Evolutionary conservation across 2,888 invertebrate genomes (phyloP), one percentile per base, ranked within the genome.

Genomic region (Sarcophaga carnaria): DNA sequence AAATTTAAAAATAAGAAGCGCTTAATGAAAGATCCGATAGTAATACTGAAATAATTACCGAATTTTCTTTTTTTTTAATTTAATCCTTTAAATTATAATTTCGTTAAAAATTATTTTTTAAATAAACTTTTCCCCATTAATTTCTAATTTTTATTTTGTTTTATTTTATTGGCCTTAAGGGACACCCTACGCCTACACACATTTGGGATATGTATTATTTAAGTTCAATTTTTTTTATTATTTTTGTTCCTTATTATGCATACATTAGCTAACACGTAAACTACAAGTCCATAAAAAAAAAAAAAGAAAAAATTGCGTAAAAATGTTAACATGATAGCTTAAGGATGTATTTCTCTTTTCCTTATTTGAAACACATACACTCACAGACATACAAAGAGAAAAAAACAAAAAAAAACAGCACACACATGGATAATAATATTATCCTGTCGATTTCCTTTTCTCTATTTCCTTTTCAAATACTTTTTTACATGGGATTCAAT

Each of bases 251-350:
- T 12, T 54, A 54, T 54, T 54, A 54, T 54, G 54, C 54, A 54
- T 54, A 54, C 17, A 54, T 54, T 54, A 14, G 17, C 54, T 54
- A 37, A 37, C 37, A 10, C 8, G 37, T 37, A 37, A 37, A 37
- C 37, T 37, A 37, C 37, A 37, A 37, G 37, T 37, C 37, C 8
- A 37, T n/a, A 45, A 3, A 22, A 22, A 20, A 10, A 14, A 10
- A 3, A 12, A 2, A 20, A 67, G 47, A 60, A 37, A 37, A 37
- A 37, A 20, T 63, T 20, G 14, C 20, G 14, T 22, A 49, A 47
- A 49, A 75, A 71, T 76, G 70, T 81, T 75, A 71, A 75, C 63
- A 80, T 69, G 69, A 37, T 47, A 59, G 71, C 82, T 82, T 70
- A n/a, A 71, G 76, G 76, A 63, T 60, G 59, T 64, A 63, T 37